Conservation (phyloP, 2,113 vertebrate species). For the Hyperoodon ampullatus region DNA sequence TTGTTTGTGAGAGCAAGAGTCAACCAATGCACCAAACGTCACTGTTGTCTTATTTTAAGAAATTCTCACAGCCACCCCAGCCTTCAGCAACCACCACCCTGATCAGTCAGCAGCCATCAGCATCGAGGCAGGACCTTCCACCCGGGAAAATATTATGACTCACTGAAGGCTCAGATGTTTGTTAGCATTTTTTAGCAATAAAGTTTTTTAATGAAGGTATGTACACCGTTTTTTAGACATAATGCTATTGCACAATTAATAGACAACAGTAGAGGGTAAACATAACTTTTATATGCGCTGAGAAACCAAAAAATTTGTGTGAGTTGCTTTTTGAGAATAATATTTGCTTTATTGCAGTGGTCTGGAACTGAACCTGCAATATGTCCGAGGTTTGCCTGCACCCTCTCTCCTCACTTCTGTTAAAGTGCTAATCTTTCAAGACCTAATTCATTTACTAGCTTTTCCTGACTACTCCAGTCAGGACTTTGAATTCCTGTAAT, state of each 20-base stretch:
- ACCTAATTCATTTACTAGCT: neutral
- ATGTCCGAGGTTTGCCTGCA: neutral
- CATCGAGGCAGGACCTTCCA: neutral
- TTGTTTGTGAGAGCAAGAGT: neutral
- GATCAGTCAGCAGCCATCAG: neutral
- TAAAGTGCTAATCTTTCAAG: neutral
- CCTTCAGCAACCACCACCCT: neutral
- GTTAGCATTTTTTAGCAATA: neutral
- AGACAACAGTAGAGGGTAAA: neutral
- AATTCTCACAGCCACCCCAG: neutral
- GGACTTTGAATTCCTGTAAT: neutral
- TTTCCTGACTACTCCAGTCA: neutral
- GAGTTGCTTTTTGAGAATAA: neutral
- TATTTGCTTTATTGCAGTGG: neutral
- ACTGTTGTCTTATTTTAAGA: neutral
- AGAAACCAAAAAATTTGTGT: neutral
- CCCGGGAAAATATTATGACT: neutral
- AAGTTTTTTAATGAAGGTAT: neutral
- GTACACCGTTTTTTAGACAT: neutral
- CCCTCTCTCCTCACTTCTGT: neutral
- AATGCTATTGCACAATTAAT: neutral
- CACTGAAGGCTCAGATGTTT: neutral
- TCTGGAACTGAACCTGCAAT: neutral
- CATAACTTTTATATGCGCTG: neutral
- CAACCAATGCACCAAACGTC: neutral